Evolutionary conservation across 1,140 invertebrate species (phyloP), one percentile per base, ranked within the genome.

Genomic region (Armadillidium nasatum): DNA sequence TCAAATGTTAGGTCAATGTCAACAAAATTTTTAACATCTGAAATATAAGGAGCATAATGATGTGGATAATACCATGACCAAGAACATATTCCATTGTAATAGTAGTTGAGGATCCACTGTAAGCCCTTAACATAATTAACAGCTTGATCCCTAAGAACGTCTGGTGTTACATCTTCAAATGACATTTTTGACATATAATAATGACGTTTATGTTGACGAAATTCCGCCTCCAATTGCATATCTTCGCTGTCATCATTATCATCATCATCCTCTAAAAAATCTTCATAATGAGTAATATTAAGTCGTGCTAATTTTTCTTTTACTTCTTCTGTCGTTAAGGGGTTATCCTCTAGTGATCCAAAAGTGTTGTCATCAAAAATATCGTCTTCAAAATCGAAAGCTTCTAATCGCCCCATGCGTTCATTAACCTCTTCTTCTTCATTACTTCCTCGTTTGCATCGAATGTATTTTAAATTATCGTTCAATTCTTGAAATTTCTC

Each of bases 51-150:
- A 0, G 96, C 93, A 85, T 98, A 99, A 84, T 99, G 96, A 83
- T 94, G 93, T 0, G 95, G 95, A 85, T 97, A 99, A 85, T 89
- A 98, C 96, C 96, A 99, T 22, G 94, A 94, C 97, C 97, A 99
- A 0, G 94, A 97, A 45, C 91, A 92, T 70, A 95, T 94, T 33
- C 97, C 96, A 81, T 96, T 91, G 85, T 97, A 99, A 84, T 99
- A 99, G 85, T 99, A 99, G 83, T 92, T 88, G 6, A 99, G 86
- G 83, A 96, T 96, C 97, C 97, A 99, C 82, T 99, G 96, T 74
- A 99, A 90, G 0, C 94, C 96, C 73, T 89, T 87, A 9, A 99
- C 91, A 85, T 98, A 99, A 70, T 92, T 90, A 83, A 91, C 89
- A 0, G 92, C 93, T 85, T 97, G 92, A n/a, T 89, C 88, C 70